Evolutionary conservation across 2,888 invertebrate species (phyloP), one percentile per base, ranked within the genome.

Genomic region (Drosophila trichaetosa): DNA sequence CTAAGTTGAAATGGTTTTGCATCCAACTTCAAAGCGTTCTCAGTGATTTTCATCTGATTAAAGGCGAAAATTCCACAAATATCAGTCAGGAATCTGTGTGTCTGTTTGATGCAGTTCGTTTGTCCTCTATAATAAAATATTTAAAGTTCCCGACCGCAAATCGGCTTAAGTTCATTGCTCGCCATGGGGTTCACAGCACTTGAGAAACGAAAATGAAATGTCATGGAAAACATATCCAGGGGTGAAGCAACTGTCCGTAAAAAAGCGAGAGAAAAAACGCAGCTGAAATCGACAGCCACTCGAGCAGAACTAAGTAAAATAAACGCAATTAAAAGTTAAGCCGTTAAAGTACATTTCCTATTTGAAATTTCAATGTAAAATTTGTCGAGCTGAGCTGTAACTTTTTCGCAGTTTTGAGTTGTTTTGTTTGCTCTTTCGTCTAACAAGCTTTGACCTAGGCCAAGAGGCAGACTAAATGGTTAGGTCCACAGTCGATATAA

Each of bases 361-460:
- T 31, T 46, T 65, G 58, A 56, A 68, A 63, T 62, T 42, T 42
- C 56, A 63, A 67, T 53, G 69, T 24, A 8, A 16, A 16, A 75
- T 71, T 77, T 66, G 69, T 78, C 42, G 18, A 66, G 51, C 38
- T 38, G 38, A 62, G 51, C 52, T 56, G 34, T 21, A 51, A 67
- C 31, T 59, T 69, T 59, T 49, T 24, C 27, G 42, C 63, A n/a
- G 57, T 72, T 69, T 60, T 46, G 27, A 33, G 56, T 49, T 33
- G 33, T 73, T 36, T 24, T 40, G 27, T 48, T 62, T 56, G 60
- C 52, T 51, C 42, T 65, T 27, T 49, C 18, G 27, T 24, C 31
- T n/a, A 42, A 38, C 51, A 48, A 64, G 58, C 54, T 83, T 79
- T 81, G 71, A 79, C 76, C 86, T 79, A 60, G 66, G 59, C 61